These are phyloP conservation scores for Lamproptera curius DNA, from an alignment of 2,888 invertebrate species.

Conservation along the genomic window DNA sequence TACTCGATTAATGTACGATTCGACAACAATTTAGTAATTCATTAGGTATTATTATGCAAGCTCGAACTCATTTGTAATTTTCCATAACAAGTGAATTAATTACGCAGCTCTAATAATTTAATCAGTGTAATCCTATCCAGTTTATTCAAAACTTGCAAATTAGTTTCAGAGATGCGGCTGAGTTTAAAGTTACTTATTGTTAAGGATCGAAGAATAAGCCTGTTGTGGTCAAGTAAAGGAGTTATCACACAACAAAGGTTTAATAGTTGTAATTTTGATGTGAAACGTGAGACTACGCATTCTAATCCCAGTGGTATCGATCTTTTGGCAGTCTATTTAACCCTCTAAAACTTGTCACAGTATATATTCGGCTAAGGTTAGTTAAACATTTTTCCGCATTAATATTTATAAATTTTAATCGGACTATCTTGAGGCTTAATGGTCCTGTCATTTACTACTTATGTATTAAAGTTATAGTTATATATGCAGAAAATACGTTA, in stretches of 20 bases:
- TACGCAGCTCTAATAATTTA: background rate
- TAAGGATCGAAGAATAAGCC: background rate
- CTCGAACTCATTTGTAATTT: background rate
- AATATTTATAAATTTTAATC: no score
- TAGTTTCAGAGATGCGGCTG: constrained; percentile 10
- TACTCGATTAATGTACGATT: no score
- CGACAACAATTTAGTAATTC: background rate
- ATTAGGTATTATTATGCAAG: background rate
- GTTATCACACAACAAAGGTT: background rate
- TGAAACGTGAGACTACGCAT: background rate
- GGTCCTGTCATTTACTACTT: no score
- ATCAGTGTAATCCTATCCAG: constrained; percentile 1
- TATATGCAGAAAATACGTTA: no score
- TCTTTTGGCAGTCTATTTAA: no score
- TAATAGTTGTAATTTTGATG: background rate
- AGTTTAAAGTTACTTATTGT: constrained; percentile 13
- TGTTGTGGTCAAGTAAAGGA: background rate
- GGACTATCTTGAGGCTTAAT: no score
- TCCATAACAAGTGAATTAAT: background rate
- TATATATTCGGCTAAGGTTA: no score
- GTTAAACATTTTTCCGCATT: no score
- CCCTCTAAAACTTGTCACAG: no score
- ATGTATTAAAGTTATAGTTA: no score
- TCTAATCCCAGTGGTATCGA: background rate
- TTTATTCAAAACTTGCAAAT: constrained; percentile 12